Conservation (phyloP, 37 sponge, comb jelly and placozoan species). For the Lycopodina hypogea region DNA sequence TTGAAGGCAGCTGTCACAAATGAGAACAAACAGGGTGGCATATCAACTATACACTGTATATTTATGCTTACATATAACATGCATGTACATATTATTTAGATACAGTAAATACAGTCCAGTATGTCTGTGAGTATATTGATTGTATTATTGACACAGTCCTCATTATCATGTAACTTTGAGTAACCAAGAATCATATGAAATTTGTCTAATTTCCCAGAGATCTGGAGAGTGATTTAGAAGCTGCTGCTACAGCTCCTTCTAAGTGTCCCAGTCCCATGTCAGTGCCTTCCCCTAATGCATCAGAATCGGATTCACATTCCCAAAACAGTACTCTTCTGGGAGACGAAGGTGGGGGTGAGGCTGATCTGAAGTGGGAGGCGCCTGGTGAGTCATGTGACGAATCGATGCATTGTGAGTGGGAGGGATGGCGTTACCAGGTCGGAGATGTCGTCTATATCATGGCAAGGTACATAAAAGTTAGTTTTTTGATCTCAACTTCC, state of each 20-base stretch:
- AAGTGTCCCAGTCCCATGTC: slow-evolving; percentile 10
- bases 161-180: too few species aligned
- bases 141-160: too few species aligned
- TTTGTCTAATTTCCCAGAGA: slow-evolving; percentile 3
- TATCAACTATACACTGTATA: too few species aligned
- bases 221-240: slow-evolving; percentile 3
- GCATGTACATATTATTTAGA: too few species aligned
- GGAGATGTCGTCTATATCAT: slow-evolving; percentile 59
- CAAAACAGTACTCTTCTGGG: not conserved
- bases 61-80: too few species aligned
- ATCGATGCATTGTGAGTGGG: slow-evolving; percentile 9
- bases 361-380: not conserved
- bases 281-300: not conserved
- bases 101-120: too few species aligned
- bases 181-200: too few species aligned
- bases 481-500: too few species aligned
- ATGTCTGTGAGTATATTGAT: too few species aligned
- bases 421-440: slow-evolving; percentile 17
- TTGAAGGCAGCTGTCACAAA: too few species aligned
- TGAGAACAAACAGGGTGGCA: too few species aligned
- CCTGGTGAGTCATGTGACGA: slow-evolving; percentile 9
- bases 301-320: not conserved
- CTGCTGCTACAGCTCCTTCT: not conserved
- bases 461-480: not conserved
- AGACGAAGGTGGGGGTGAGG: not conserved